phyloP scores from a whole-genome alignment of 2,888 invertebrate species.

The Stenoptilia bipunctidactyla region DNA sequence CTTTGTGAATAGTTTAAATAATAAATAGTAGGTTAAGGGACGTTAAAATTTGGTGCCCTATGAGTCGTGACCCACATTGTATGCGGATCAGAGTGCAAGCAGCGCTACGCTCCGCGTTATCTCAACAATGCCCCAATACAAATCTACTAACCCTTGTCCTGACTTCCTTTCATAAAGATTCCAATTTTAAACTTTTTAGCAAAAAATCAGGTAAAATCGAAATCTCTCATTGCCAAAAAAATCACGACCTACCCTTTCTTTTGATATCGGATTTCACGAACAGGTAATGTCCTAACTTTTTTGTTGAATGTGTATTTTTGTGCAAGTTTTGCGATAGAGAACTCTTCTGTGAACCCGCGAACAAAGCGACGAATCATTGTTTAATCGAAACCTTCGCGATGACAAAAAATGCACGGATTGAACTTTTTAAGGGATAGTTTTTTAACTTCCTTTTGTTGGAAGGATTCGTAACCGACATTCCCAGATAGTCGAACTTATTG shows the following conservation, averaged over 20 bases:
- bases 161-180: constrained; percentile 55
- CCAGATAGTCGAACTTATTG: constrained; percentile 54
- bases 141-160: constrained; percentile 55
- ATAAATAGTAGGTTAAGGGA: constrained; percentile 23
- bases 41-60: constrained; percentile 15
- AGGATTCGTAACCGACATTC: constrained; percentile 63
- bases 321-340: constrained; percentile 56
- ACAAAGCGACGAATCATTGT: constrained; percentile 51
- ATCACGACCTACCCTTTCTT: constrained; percentile 60
- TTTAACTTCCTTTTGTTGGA: constrained; percentile 58
- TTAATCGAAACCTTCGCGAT: constrained; percentile 50
- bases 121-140: constrained; percentile 19
- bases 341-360: constrained; percentile 48
- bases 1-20: constrained; percentile 1
- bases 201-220: constrained; percentile 44
- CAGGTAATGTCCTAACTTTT: constrained; percentile 60
- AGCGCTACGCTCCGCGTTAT: constrained; percentile 16
- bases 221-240: constrained; percentile 26
- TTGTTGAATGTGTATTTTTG: constrained; percentile 51
- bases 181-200: constrained; percentile 38
- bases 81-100: constrained; percentile 46
- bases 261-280: constrained; percentile 63
- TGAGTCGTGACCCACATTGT: constrained; percentile 50
- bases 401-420: constrained; percentile 48
- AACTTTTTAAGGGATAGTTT: constrained; percentile 47